Conservation (phyloP, 2,113 vertebrate species). For the Eolophus roseicapilla region DNA sequence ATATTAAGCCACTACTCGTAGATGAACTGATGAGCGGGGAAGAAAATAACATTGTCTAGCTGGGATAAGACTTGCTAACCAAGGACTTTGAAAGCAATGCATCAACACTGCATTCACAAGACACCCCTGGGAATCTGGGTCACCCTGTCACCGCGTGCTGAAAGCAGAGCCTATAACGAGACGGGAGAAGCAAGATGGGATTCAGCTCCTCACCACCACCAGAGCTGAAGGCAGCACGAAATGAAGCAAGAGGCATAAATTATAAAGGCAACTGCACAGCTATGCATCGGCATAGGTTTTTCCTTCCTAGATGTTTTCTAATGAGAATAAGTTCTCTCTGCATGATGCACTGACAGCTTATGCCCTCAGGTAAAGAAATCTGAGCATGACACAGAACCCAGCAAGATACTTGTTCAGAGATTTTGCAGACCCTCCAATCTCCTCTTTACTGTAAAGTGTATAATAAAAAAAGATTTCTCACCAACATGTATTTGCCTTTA, state of each 20-base stretch:
- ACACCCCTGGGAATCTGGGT: constrained; percentile 19
- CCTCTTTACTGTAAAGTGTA: not conserved
- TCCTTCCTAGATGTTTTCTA: constrained; percentile 1
- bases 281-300: not conserved
- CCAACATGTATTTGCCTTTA: not conserved
- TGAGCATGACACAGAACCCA: not conserved
- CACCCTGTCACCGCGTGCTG: not conserved
- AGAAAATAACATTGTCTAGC: not conserved
- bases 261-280: not conserved
- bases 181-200: not conserved
- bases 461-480: not conserved
- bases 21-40: not conserved
- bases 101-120: not conserved
- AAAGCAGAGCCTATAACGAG: not conserved
- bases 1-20: not conserved
- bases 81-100: not conserved
- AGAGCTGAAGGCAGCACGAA: not conserved
- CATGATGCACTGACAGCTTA: not conserved
- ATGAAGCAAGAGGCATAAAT: not conserved
- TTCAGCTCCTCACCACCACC: not conserved
- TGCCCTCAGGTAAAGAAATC: constrained; percentile 17
- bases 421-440: not conserved
- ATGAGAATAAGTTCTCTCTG: not conserved
- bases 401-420: not conserved
- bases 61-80: not conserved